Percentiles rank a stretch among this genome's conserved stretches.
phyloP scores from a whole-genome alignment of 2,113 vertebrate species.

The Nipponia nippon region DNA sequence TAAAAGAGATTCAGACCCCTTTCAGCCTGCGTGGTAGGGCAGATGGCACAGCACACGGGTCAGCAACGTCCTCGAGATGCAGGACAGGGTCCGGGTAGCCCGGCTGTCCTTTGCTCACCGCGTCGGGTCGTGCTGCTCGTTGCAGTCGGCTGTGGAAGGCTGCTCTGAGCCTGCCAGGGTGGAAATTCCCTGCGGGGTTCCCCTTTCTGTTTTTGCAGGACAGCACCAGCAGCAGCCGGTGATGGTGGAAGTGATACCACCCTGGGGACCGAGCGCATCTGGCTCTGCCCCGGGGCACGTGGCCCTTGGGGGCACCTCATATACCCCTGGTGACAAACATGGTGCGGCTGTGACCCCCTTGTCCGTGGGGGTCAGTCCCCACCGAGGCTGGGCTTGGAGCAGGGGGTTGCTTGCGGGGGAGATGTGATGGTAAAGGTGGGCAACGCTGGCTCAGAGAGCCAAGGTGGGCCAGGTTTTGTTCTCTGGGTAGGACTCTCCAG shows the following conservation, averaged over 20 bases:
- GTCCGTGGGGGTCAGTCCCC: background rate
- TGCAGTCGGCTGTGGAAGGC: background rate
- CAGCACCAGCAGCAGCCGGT: background rate
- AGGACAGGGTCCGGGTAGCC: background rate
- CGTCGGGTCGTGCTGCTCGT: rapidly evolving
- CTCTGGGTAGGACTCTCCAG: rapidly evolving
- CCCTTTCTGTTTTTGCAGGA: background rate
- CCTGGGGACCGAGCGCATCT: background rate
- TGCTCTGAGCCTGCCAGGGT: background rate
- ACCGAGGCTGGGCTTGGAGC: background rate
- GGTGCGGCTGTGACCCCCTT: background rate
- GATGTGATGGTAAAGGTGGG: background rate
- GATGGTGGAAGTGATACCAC: background rate
- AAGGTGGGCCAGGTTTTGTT: background rate
- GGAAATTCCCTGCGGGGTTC: background rate
- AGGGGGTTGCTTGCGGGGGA: background rate
- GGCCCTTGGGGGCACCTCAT: background rate
- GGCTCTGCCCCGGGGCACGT: background rate
- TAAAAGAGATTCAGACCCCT: background rate
- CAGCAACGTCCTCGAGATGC: background rate
- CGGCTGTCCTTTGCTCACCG: no score
- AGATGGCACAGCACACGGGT: background rate
- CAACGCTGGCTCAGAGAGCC: background rate
- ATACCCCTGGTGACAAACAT: background rate
- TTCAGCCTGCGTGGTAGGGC: background rate